Conservation (phyloP, 2,888 invertebrate species). For the Amorpha juglandis region DNA sequence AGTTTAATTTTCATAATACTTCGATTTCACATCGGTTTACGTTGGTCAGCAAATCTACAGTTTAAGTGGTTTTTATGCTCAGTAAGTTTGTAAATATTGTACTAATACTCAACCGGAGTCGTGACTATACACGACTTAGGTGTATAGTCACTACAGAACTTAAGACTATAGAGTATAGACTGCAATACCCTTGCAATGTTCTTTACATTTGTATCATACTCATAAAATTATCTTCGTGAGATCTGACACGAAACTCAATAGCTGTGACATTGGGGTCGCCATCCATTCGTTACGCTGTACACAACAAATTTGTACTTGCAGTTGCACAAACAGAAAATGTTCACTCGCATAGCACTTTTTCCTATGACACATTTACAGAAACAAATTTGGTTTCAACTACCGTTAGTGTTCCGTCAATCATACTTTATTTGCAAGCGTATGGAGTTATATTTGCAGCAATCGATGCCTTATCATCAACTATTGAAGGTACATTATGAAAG, state of each 20-base stretch:
- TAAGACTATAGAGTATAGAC: no score
- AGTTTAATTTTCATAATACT: no score
- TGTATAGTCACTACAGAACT: no score
- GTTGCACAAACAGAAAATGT: conserved; percentile 39
- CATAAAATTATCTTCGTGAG: conserved; percentile 38
- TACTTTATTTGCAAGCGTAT: conserved; percentile 55
- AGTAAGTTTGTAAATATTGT: neutral
- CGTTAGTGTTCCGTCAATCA: conserved; percentile 68
- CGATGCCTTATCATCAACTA: conserved; percentile 48
- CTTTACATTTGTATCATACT: conserved; percentile 16
- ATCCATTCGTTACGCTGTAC: conserved; percentile 60
- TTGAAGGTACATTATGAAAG: conserved; percentile 47
- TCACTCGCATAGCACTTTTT: conserved; percentile 51
- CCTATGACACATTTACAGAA: conserved; percentile 51
- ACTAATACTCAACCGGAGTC: neutral
- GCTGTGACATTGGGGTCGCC: conserved; percentile 64
- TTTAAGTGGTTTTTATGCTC: no score
- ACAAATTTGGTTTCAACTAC: conserved; percentile 50
- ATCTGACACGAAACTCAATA: conserved; percentile 59
- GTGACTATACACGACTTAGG: conserved; percentile 5
- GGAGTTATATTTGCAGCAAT: conserved; percentile 45
- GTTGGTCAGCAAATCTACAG: neutral
- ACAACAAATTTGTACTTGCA: conserved; percentile 45
- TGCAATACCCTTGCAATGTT: conserved; percentile 13
- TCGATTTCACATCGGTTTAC: neutral